phyloP scores from a whole-genome alignment of 2,113 vertebrate genomes.

The Ptilorrhoa leucosticta region DNA sequence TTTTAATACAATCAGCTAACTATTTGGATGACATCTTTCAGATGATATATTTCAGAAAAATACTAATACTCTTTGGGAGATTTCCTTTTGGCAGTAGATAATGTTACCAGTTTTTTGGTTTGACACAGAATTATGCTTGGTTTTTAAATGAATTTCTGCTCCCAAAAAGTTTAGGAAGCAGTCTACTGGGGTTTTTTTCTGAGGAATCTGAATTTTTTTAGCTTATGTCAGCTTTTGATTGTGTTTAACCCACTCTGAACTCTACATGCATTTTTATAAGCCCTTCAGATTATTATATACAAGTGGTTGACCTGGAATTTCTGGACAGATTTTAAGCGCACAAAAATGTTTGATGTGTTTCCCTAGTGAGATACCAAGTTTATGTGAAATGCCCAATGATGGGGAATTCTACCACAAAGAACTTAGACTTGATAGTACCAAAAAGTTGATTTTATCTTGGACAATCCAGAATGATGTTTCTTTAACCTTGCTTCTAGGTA shows the following conservation, averaged over 20 bases:
- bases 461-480: neutral
- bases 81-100: neutral
- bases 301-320: neutral
- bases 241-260: neutral
- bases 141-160: neutral
- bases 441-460: neutral
- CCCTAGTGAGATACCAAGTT: neutral
- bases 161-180: neutral
- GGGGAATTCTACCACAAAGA: neutral
- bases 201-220: neutral
- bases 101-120: neutral
- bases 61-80: neutral
- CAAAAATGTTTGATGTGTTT: neutral
- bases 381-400: neutral
- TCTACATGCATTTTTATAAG: neutral
- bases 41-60: neutral
- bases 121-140: neutral
- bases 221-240: neutral
- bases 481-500: neutral
- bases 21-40: neutral
- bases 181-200: rapidly evolving
- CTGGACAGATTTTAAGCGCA: neutral
- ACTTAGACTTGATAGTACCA: neutral
- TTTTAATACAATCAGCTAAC: neutral
- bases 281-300: neutral